Base-by-base conservation (phyloP, 2,888 invertebrate genomes). In the Sarcophaga subvicina region DNA sequence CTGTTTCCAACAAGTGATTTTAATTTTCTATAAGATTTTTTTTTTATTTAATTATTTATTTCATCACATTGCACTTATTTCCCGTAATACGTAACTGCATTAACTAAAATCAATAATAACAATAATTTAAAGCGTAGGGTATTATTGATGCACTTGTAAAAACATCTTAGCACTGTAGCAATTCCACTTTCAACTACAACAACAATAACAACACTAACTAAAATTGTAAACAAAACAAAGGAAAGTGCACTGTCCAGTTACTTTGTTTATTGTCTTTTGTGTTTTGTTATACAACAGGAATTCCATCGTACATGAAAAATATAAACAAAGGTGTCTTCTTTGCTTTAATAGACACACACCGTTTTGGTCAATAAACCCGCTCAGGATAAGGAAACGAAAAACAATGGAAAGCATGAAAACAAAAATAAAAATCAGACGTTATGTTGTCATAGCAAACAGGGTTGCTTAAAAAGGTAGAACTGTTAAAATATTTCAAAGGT, bases 201-300 rank as follows among this genome's bases (percentile, higher is more conserved):
- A 20, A 72, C 81, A 82, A 63, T 37, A 62, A 45, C 69, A 70
- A 82, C 60, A 70, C 73, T 76, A 78, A 25, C 12, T 54, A 17
- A 14, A 54, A 14, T 54, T 54, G 54, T 54, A 54, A 54, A 54
- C 73, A 78, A 80, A 83, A 86, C 86, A 83, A 83, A 86, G 83
- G 14, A 80, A 80, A 77, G 77, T 80, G 69, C 72, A 77, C 69
- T 63, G 80, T 37, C 63, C 80, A 69, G 27, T 54, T 45, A 64
- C 67, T 37, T 70, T 17, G 63, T 54, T 67, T 64, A 25, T 84
- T 63, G 25, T 73, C 47, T 69, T 2, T 5, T 69, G 4, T 17
- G 62, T 70, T 60, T 59, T 83, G 22, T 78, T 49, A 64, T 80
- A 37, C 47, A 71, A 63, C 54, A 75, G 54, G 69, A 75, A 20